These are phyloP conservation scores for Labeo calbasu DNA, from an alignment of 2,797 vertebrate genomes.

Conservation along the genomic window DNA sequence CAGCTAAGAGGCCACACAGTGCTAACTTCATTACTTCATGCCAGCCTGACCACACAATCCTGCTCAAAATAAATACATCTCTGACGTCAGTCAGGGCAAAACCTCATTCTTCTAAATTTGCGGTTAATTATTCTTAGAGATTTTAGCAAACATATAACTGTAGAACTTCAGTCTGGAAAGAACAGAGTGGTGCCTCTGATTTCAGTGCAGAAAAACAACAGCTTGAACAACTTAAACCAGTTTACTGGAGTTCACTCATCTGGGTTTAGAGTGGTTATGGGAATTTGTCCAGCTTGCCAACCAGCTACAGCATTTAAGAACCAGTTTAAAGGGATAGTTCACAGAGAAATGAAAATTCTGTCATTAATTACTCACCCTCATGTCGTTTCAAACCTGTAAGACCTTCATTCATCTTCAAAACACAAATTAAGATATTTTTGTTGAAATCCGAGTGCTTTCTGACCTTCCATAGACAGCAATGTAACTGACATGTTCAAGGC, in stretches of 20 bases:
- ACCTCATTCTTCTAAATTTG: not conserved
- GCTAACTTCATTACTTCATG: constrained; percentile 36
- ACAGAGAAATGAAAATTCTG: too few relatives aligned
- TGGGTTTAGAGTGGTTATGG: not conserved
- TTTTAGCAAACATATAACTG: not conserved
- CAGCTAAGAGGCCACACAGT: not conserved
- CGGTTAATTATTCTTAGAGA: not conserved
- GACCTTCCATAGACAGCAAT: too few relatives aligned
- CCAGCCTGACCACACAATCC: constrained; percentile 1
- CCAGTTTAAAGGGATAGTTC: too few relatives aligned
- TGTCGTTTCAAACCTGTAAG: too few relatives aligned
- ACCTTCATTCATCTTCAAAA: too few relatives aligned
- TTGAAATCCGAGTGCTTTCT: too few relatives aligned
- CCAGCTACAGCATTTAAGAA: too few relatives aligned
- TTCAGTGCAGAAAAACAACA: not conserved
- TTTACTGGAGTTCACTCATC: not conserved
- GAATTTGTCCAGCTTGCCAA: not conserved
- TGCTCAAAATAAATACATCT: constrained; percentile 39
- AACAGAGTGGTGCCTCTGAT: not conserved
- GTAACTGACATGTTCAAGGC: too few relatives aligned
- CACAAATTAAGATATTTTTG: too few relatives aligned
- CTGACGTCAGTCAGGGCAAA: constrained; percentile 16
- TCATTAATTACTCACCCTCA: too few relatives aligned
- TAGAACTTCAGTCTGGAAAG: not conserved
- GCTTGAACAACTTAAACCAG: not conserved